Conservation (phyloP, 2,113 vertebrate species). For the Hippocampus zosterae region DNA sequence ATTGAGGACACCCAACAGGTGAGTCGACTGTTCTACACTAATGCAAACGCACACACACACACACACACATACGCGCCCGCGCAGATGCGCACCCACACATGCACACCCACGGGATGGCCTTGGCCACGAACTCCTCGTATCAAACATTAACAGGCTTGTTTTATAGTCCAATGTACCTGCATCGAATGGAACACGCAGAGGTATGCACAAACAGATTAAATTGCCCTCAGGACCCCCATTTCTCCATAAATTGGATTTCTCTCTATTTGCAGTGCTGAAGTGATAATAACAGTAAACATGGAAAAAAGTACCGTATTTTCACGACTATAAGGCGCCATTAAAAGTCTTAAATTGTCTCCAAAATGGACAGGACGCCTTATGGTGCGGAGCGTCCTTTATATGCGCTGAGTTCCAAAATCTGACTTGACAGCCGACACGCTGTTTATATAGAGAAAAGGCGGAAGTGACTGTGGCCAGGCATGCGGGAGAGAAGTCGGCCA, state of each 20-base stretch:
- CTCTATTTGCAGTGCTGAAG: no score
- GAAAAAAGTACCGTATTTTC: no score
- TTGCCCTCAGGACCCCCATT: background rate
- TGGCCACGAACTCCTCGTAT: slow-evolving; percentile 43
- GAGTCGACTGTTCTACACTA: slow-evolving; percentile 36
- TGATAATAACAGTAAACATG: no score
- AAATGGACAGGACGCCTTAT: no score
- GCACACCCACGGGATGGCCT: slow-evolving; percentile 19
- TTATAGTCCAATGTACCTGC: slow-evolving; percentile 25
- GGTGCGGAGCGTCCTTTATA: no score
- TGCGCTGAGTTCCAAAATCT: no score
- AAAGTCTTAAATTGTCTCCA: no score
- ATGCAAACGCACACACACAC: background rate
- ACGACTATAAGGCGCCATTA: no score
- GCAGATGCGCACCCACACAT: background rate
- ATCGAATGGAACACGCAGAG: background rate
- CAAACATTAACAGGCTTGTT: slow-evolving; percentile 53
- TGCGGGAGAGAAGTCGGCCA: no score
- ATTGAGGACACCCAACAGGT: slow-evolving; percentile 83
- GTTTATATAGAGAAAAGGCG: no score
- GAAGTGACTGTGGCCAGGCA: no score
- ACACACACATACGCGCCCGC: background rate
- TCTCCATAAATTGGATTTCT: background rate
- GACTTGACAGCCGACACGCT: no score
- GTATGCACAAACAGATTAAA: background rate